Evolutionary conservation across 2,113 vertebrate species (phyloP).

Genomic region (Poicephalus gulielmi): DNA sequence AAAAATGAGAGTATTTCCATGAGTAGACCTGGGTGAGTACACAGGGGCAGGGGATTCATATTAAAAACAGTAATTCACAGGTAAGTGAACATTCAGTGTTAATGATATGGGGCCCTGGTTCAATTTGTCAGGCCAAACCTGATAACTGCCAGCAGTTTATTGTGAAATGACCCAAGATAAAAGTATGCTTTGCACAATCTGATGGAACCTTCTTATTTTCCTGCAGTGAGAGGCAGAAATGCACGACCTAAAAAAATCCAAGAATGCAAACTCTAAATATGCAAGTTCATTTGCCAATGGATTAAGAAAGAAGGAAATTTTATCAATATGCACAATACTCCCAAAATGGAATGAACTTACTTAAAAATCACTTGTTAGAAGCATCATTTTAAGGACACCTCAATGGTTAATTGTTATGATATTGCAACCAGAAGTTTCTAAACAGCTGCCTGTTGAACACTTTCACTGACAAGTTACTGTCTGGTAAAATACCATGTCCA

Average conservation of each 20-base stretch:
- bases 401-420: background rate
- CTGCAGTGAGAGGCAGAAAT: background rate
- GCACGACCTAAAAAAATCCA: background rate
- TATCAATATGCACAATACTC: background rate
- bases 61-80: no score
- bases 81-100: background rate
- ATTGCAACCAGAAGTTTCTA: background rate
- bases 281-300: background rate
- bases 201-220: background rate
- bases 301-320: background rate
- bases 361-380: background rate
- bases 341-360: background rate
- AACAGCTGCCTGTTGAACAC: background rate
- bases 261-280: background rate
- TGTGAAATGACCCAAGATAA: background rate
- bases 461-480: background rate
- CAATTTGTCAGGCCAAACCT: background rate
- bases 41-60: background rate
- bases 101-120: fast-evolving
- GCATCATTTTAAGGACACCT: background rate
- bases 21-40: background rate
- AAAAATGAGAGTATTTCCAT: background rate
- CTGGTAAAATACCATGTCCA: background rate
- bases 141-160: background rate
- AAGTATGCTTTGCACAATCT: background rate